Evolutionary conservation across 2,113 vertebrate genomes (phyloP).

Genomic region (Riparia riparia): DNA sequence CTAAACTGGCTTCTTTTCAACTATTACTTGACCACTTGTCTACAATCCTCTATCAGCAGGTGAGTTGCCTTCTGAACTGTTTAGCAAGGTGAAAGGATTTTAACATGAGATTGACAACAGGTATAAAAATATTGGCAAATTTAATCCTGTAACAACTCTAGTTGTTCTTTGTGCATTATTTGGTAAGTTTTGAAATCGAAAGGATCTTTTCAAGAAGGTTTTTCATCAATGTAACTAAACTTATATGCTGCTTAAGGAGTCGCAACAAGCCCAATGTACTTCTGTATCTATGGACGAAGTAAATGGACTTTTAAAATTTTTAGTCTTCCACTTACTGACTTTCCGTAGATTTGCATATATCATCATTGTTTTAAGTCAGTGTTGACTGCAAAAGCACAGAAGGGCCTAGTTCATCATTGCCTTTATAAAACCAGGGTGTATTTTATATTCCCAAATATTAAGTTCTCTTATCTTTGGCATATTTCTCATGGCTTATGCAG

Average conservation of each 20-base stretch:
- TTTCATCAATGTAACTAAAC: not conserved
- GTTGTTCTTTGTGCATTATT: not conserved
- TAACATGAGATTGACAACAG: not conserved
- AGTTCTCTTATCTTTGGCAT: not conserved
- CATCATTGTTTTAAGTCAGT: not conserved
- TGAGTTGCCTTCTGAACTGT: slow-evolving; percentile 73
- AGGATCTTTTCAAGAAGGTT: not conserved
- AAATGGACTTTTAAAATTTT: not conserved
- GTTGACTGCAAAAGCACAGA: not conserved
- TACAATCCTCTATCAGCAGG: slow-evolving; percentile 94
- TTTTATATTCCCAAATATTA: not conserved
- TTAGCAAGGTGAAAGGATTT: slow-evolving; percentile 19
- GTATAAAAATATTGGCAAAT: not conserved
- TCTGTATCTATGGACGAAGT: not conserved
- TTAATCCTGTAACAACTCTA: not conserved
- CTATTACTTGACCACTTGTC: slow-evolving; percentile 97
- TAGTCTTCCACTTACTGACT: not conserved
- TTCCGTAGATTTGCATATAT: not conserved
- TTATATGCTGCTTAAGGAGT: not conserved
- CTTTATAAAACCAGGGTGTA: not conserved
- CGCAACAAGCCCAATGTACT: not conserved
- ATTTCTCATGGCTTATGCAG: not conserved
- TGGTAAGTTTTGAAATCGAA: not conserved
- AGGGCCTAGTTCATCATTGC: not conserved
- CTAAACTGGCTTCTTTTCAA: slow-evolving; percentile 98